These are phyloP conservation scores for Gonioctena quinquepunctata DNA, from an alignment of 1,140 invertebrate genomes.

Conservation along the genomic window DNA sequence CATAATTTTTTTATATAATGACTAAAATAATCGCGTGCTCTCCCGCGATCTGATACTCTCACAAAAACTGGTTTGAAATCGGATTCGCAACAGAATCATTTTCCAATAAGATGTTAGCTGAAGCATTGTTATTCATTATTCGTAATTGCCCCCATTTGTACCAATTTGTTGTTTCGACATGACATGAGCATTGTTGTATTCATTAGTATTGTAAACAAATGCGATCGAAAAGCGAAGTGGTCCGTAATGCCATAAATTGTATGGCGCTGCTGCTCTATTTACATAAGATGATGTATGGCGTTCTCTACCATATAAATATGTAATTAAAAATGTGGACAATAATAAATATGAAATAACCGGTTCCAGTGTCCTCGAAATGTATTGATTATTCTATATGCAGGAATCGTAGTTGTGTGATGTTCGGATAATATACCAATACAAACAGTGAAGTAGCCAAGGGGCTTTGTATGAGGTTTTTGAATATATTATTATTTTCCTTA, in stretches of 20 bases:
- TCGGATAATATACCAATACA: too few species aligned
- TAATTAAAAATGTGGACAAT: not conserved
- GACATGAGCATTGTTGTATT: not conserved
- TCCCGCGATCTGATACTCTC: too few species aligned
- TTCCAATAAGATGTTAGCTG: not conserved
- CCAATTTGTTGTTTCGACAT: not conserved
- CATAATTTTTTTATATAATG: too few species aligned
- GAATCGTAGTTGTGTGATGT: too few species aligned
- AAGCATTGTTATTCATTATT: not conserved
- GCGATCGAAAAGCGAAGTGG: not conserved
- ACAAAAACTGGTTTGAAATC: not conserved
- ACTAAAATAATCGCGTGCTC: too few species aligned
- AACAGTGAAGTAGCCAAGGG: too few species aligned
- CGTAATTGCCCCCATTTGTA: not conserved
- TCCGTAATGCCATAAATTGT: not conserved
- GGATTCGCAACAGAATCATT: not conserved
- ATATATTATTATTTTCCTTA: too few species aligned
- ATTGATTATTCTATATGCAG: too few species aligned
- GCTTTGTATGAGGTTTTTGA: too few species aligned
- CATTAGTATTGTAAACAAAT: constrained; percentile 6
- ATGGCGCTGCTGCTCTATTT: not conserved
- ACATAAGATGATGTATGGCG: constrained; percentile 1
- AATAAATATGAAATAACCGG: not conserved
- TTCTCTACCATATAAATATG: not conserved
- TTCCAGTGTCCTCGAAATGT: too few species aligned